Percentiles rank a stretch among this genome's conserved stretches.
Conservation (phyloP, 2,113 vertebrate genomes). For the Pithys albifrons region DNA sequence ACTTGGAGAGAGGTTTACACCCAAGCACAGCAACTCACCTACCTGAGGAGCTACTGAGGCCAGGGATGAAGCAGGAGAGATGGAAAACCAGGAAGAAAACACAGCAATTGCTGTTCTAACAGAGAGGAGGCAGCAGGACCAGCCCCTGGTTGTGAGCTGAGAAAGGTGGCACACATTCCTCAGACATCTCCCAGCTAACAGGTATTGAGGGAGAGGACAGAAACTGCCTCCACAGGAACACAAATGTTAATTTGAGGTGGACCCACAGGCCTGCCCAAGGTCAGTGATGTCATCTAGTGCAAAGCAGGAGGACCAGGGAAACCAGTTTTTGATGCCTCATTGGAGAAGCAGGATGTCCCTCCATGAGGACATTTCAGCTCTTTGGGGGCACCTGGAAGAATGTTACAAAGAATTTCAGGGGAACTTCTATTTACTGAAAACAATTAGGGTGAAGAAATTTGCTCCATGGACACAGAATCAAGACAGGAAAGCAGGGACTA, state of each 20-base stretch:
- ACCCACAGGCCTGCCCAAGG: constrained; percentile 38
- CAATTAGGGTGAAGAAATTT: background rate
- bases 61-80: background rate
- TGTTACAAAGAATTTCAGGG: background rate
- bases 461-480: background rate
- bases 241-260: constrained; percentile 24
- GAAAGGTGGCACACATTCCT: background rate
- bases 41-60: background rate
- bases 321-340: constrained; percentile 16
- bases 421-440: background rate
- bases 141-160: background rate
- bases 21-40: background rate
- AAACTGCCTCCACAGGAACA: background rate
- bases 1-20: background rate
- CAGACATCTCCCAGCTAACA: background rate
- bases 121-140: background rate
- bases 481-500: background rate
- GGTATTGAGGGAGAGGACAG: background rate
- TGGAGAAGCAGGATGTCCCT: background rate
- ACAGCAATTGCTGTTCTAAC: background rate
- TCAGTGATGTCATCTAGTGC: constrained; percentile 25
- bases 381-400: background rate
- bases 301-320: constrained; percentile 45
- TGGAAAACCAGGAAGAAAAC: background rate
- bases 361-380: background rate